These are phyloP conservation scores for Adelges cooleyi DNA, from an alignment of 1,140 invertebrate genomes.

Conservation along the genomic window DNA sequence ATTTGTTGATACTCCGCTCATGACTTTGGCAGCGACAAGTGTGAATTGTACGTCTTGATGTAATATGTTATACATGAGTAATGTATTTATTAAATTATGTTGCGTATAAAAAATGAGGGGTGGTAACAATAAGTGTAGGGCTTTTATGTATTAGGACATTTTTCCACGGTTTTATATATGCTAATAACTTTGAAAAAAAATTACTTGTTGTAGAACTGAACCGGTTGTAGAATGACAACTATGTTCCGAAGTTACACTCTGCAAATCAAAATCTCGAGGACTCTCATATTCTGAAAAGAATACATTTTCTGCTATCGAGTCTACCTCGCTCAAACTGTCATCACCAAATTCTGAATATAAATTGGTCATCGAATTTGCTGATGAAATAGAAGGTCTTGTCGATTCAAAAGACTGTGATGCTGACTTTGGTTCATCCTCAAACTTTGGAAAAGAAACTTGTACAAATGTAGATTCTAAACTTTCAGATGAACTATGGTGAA, in stretches of 20 bases:
- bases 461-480: slow-evolving; percentile 18
- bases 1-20: no score
- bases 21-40: no score
- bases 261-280: slow-evolving; percentile 15
- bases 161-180: not conserved
- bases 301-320: slow-evolving; percentile 17
- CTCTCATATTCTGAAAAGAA: slow-evolving; percentile 22
- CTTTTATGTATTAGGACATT: no score
- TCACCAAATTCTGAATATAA: slow-evolving; percentile 23
- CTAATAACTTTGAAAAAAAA: not conserved
- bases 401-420: slow-evolving; percentile 27
- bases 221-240: slow-evolving; percentile 29
- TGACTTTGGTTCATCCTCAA: slow-evolving; percentile 12
- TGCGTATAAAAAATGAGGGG: no score
- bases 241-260: slow-evolving; percentile 24
- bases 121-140: no score
- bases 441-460: slow-evolving; percentile 1
- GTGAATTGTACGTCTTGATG: no score
- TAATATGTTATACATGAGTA: no score
- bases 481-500: slow-evolving; percentile 22
- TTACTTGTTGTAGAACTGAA: slow-evolving; percentile 28
- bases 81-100: no score
- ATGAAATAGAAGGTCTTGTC: slow-evolving; percentile 8
- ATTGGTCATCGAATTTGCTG: slow-evolving; percentile 23
- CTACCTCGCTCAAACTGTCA: slow-evolving; percentile 22